Base-by-base conservation (phyloP, 2,797 vertebrate genomes). In the Girardinus metallicus region DNA sequence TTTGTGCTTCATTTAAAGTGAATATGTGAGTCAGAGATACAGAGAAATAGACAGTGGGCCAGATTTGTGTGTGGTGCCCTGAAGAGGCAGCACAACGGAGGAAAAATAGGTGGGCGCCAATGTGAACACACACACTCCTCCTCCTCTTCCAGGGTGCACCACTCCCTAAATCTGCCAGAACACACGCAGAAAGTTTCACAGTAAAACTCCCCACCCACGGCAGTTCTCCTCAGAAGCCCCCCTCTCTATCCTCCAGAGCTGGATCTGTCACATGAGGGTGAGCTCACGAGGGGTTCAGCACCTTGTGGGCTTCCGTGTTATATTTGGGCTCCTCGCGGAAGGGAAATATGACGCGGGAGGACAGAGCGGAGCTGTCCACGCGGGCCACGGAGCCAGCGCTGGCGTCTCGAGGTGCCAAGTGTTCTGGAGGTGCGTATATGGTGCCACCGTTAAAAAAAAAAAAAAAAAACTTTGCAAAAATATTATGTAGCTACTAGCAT, bases 41-140 rank as follows among this genome's bases (percentile, higher is more conserved):
- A 8, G 41, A 79, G 53, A n/a, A 21, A 10, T 5, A 51, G 49
- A 43, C 11, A 18, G 5, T 49, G 18, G 36, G 23, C 4, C 36
- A 41, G 64, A 41, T 46, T 49, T 57, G 44, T 85, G 72, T 68
- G 46, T 66, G 70, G 80, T 39, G 18, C 36, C 21, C 8, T 41
- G 18, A 39, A 51, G 43, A 9, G 62, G 62, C 62, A 76, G 57
- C 86, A 80, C 87, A 86, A 90, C 82, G 36, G 81, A 81, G 78
- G 73, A 82, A 93, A 26, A 13, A 41, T 92, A 94, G 93, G 93
- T 94, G 93, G 81, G 75, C 80, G 87, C 74, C 85, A 84, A 82
- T 75, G 83, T 88, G 87, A 82, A 78, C n/a, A 47, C 49, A 47
- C 49, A 49, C 47, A 10, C 43, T 31, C 73, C 21, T 23, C 29